Evolutionary conservation across 1,140 invertebrate genomes (phyloP).

Genomic region (Aphis craccivora): DNA sequence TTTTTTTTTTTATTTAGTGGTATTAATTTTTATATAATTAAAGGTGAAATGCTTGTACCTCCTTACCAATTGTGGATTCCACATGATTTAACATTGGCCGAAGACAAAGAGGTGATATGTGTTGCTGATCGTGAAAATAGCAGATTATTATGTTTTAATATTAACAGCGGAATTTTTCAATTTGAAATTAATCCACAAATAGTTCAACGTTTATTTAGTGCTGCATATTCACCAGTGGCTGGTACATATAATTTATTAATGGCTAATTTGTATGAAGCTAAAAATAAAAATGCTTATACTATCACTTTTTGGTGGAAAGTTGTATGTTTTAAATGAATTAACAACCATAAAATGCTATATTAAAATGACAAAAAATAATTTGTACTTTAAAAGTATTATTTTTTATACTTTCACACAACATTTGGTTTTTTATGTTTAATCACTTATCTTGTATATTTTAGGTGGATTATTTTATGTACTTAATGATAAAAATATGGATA

Average conservation of each 20-base stretch:
- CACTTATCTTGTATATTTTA: conserved; percentile 56
- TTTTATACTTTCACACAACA: not conserved
- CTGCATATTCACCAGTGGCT: conserved; percentile 70
- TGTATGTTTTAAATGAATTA: no score
- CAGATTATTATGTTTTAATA: conserved; percentile 80
- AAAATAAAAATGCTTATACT: not conserved
- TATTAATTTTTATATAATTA: conserved; percentile 1
- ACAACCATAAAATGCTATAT: not conserved
- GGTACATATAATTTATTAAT: conserved; percentile 62
- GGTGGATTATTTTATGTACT: conserved; percentile 67
- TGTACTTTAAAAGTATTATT: not conserved
- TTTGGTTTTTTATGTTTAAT: not conserved
- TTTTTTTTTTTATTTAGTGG: not conserved
- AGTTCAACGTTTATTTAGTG: conserved; percentile 71
- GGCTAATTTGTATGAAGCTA: not conserved
- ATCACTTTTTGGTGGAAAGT: not conserved
- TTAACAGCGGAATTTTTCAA: conserved; percentile 70
- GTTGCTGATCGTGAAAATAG: conserved; percentile 92
- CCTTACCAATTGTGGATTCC: conserved; percentile 76
- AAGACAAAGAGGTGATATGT: conserved; percentile 78
- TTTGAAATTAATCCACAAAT: conserved; percentile 61
- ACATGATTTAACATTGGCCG: conserved; percentile 82
- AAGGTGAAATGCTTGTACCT: conserved; percentile 60
- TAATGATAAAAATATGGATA: conserved; percentile 64
- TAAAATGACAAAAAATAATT: not conserved